Conservation (phyloP, 1,140 invertebrate species). For the Atta cephalotes region DNA sequence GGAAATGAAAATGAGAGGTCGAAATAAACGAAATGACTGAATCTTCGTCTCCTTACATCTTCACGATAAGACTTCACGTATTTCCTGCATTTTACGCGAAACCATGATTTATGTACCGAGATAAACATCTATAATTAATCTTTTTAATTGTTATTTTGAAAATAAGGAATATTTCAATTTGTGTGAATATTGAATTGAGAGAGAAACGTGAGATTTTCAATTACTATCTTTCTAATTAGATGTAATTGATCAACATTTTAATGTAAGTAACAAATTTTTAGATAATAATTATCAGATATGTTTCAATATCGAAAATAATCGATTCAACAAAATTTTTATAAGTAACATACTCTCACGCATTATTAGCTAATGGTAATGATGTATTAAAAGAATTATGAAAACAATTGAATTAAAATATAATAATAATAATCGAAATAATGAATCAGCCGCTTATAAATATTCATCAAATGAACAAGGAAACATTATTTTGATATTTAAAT, state of each 20-base stretch:
- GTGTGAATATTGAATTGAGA: background rate
- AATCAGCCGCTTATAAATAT: background rate
- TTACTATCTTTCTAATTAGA: background rate
- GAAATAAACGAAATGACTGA: conserved; percentile 36
- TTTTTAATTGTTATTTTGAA: background rate
- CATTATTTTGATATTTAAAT: background rate
- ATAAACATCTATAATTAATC: background rate
- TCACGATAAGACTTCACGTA: background rate
- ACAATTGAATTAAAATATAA: background rate
- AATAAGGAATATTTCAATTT: background rate
- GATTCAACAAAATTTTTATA: conserved; percentile 1
- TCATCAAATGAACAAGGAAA: background rate
- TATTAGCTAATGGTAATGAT: background rate
- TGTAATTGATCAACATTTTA: background rate
- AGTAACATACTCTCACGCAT: background rate
- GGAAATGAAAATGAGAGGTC: conserved; percentile 51
- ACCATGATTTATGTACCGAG: background rate
- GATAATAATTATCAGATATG: background rate
- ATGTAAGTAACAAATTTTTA: background rate
- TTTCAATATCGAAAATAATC: background rate
- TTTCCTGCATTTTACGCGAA: background rate
- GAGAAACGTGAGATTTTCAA: background rate
- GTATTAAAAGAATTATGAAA: conserved; percentile 8
- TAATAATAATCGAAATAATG: background rate
- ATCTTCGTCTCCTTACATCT: conserved; percentile 1